These are phyloP conservation scores for Cryptoprocta ferox DNA, from an alignment of 2,797 vertebrate species.

Conservation along the genomic window DNA sequence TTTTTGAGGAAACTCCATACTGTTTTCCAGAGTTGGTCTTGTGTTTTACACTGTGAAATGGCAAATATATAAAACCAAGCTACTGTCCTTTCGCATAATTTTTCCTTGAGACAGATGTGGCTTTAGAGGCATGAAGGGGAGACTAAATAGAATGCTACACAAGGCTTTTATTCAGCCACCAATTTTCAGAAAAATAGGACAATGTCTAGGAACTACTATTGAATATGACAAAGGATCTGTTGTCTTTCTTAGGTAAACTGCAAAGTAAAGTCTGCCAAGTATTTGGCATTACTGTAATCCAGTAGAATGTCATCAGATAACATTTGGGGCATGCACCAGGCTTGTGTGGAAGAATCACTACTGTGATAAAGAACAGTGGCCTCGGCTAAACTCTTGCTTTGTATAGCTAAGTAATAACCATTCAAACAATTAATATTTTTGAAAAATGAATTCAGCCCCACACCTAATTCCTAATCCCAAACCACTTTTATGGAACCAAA, in stretches of 20 bases:
- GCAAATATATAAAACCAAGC: background rate
- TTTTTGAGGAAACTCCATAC: too few relatives aligned
- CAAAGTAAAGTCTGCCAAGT: background rate
- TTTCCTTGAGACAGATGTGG: background rate
- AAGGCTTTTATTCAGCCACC: background rate
- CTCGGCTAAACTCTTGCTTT: background rate
- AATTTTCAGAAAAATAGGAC: background rate
- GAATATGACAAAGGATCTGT: background rate
- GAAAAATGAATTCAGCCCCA: background rate
- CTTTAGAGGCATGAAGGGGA: background rate
- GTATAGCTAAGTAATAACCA: background rate
- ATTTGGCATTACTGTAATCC: background rate
- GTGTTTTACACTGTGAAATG: background rate
- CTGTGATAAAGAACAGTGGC: background rate
- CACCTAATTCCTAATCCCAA: background rate
- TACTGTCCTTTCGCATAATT: background rate
- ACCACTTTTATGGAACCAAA: background rate
- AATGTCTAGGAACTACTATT: background rate
- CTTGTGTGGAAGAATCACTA: background rate
- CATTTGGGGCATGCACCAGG: background rate
- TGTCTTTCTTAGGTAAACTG: background rate
- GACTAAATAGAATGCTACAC: background rate
- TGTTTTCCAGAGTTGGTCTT: too few relatives aligned
- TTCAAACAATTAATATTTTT: background rate
- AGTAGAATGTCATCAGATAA: background rate